Evolutionary conservation across 2,113 vertebrate genomes (phyloP).

Genomic region (Phoxinus phoxinus): DNA sequence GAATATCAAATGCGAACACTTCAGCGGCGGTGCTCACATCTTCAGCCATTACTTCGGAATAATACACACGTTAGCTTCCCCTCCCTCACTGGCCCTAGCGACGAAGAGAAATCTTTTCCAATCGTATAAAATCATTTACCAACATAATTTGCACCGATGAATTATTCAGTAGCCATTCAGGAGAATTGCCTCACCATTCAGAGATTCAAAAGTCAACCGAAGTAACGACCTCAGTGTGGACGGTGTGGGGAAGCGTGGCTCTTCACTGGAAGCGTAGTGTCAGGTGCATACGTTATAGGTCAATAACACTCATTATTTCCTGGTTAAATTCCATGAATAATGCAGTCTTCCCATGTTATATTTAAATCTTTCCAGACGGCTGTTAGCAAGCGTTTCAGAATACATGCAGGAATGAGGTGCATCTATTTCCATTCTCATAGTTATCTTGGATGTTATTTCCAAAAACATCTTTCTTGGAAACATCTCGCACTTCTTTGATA

Average conservation of each 20-base stretch:
- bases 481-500: background rate
- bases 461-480: conserved; percentile 11
- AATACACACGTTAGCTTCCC: conserved; percentile 80
- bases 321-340: conserved; percentile 44
- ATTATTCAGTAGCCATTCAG: conserved; percentile 76
- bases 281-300: conserved; percentile 31
- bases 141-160: conserved; percentile 75
- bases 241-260: conserved; percentile 14
- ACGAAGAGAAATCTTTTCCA: conserved; percentile 77
- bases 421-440: background rate
- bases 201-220: conserved; percentile 61
- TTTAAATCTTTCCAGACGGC: conserved; percentile 27
- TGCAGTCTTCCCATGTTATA: conserved; percentile 27
- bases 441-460: background rate
- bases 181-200: conserved; percentile 66
- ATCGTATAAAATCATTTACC: conserved; percentile 80
- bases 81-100: conserved; percentile 69
- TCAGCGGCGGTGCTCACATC: conserved; percentile 74
- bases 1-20: conserved; percentile 79
- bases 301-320: conserved; percentile 41
- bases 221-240: conserved; percentile 46
- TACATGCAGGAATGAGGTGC: background rate
- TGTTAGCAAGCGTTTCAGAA: background rate
- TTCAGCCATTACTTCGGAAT: conserved; percentile 78
- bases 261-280: background rate